Conservation (phyloP, 2,888 invertebrate species). For the Pegoplata infirma region DNA sequence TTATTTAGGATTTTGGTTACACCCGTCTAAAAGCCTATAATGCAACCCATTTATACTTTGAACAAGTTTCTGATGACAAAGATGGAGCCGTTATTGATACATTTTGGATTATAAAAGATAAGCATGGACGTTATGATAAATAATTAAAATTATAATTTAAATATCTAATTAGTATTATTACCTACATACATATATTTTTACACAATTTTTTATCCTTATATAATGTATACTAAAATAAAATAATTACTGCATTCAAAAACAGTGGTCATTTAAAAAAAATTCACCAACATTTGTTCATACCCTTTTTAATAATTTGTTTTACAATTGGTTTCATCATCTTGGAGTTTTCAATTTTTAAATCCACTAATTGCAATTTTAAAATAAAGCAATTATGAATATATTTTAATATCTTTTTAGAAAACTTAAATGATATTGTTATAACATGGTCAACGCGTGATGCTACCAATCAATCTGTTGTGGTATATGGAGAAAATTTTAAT, state of each 20-base stretch:
- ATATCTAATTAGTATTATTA: neutral
- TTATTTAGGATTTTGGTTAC: conserved; percentile 90
- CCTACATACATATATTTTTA: neutral
- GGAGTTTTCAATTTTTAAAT: too few relatives aligned
- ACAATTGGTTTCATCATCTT: neutral
- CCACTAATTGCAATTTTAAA: too few relatives aligned
- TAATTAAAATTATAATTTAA: neutral
- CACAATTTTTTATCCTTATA: neutral
- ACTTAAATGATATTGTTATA: conserved; percentile 84
- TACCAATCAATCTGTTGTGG: conserved; percentile 84
- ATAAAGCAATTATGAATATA: too few relatives aligned
- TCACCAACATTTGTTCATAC: neutral
- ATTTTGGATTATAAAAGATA: conserved; percentile 83
- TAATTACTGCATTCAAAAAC: neutral
- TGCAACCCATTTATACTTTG: conserved; percentile 89
- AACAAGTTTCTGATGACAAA: conserved; percentile 90
- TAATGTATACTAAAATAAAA: neutral
- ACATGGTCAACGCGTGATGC: conserved; percentile 90
- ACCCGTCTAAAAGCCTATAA: conserved; percentile 89
- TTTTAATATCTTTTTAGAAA: conserved; percentile 81
- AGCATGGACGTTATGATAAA: conserved; percentile 70
- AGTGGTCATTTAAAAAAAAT: neutral
- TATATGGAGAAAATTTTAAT: conserved; percentile 83
- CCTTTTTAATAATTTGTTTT: neutral
- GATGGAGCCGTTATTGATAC: conserved; percentile 84